Percentiles rank a stretch among this genome's conserved stretches.
phyloP scores from a whole-genome alignment of 2,888 invertebrate species.

The Caenorhabditis angaria region DNA sequence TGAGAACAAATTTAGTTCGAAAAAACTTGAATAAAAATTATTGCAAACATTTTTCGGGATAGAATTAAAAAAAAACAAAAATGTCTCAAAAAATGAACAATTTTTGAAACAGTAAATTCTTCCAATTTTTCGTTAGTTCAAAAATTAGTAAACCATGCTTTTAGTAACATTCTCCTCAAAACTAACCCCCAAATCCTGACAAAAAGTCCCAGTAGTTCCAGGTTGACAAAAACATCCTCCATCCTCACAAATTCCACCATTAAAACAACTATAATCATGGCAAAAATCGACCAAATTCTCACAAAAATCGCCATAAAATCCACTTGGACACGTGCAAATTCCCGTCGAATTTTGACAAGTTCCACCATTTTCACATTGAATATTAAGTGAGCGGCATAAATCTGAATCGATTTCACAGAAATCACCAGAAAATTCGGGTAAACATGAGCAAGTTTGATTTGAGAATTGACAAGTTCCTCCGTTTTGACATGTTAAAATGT shows the following conservation, averaged over 20 bases:
- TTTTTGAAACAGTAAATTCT: neutral
- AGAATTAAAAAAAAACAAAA: too few relatives aligned
- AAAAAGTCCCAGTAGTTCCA: conserved; percentile 24
- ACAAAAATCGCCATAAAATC: conserved; percentile 3
- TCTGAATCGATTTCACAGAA: conserved; percentile 16
- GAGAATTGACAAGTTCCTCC: conserved; percentile 15
- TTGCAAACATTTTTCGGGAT: too few relatives aligned
- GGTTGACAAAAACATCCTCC: conserved; percentile 24
- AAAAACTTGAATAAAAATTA: too few relatives aligned
- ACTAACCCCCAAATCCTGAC: conserved; percentile 30
- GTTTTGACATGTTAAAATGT: conserved; percentile 17
- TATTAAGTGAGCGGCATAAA: neutral
- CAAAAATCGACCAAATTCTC: conserved; percentile 15
- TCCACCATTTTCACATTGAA: conserved; percentile 5
- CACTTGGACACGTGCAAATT: neutral
- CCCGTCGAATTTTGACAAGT: neutral
- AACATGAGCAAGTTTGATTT: conserved; percentile 15
- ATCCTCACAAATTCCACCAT: conserved; percentile 27
- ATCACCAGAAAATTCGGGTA: conserved; percentile 9
- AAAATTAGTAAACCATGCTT: too few relatives aligned
- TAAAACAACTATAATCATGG: conserved; percentile 16
- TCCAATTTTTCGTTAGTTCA: too few relatives aligned
- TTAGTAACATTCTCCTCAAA: neutral
- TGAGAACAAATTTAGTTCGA: too few relatives aligned
- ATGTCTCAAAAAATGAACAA: too few relatives aligned